Evolutionary conservation across 1,140 invertebrate genomes (phyloP).

Genomic region (Drosophila kanapiae): DNA sequence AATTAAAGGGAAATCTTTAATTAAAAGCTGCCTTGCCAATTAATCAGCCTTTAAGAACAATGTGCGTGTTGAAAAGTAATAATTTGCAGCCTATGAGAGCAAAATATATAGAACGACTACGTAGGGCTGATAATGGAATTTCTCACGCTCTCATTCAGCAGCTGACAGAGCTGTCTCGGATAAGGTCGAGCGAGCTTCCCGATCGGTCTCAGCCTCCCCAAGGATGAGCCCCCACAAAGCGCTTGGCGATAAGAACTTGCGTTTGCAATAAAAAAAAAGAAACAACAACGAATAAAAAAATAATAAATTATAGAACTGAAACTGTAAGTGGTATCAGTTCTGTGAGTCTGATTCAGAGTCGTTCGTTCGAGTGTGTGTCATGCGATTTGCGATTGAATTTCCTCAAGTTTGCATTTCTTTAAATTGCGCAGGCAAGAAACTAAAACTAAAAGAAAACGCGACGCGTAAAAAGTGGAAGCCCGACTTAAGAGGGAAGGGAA

Average conservation of each 20-base stretch:
- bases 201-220: slow-evolving; percentile 13
- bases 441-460: slow-evolving; percentile 31
- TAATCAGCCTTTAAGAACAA: background rate
- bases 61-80: background rate
- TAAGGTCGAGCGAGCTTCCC: slow-evolving; percentile 51
- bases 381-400: slow-evolving; percentile 68
- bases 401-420: slow-evolving; percentile 71
- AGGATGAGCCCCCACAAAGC: slow-evolving; percentile 36
- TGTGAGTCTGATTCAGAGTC: slow-evolving; percentile 32
- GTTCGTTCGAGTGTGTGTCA: slow-evolving; percentile 58
- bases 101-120: background rate
- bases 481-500: slow-evolving; percentile 26
- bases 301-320: slow-evolving; percentile 16
- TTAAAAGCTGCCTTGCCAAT: background rate
- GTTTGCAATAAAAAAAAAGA: slow-evolving; percentile 20
- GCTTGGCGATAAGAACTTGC: slow-evolving; percentile 27
- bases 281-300: slow-evolving; percentile 11
- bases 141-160: slow-evolving; percentile 69
- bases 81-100: background rate
- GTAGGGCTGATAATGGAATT: slow-evolving; percentile 49
- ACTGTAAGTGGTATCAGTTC: slow-evolving; percentile 23
- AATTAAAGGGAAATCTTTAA: background rate
- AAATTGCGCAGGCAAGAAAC: slow-evolving; percentile 70
- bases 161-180: slow-evolving; percentile 42
- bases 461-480: slow-evolving; percentile 43